These are phyloP conservation scores for Micromussa lordhowensis DNA, from an alignment of 92 coral and sea anemone species.

Conservation along the genomic window DNA sequence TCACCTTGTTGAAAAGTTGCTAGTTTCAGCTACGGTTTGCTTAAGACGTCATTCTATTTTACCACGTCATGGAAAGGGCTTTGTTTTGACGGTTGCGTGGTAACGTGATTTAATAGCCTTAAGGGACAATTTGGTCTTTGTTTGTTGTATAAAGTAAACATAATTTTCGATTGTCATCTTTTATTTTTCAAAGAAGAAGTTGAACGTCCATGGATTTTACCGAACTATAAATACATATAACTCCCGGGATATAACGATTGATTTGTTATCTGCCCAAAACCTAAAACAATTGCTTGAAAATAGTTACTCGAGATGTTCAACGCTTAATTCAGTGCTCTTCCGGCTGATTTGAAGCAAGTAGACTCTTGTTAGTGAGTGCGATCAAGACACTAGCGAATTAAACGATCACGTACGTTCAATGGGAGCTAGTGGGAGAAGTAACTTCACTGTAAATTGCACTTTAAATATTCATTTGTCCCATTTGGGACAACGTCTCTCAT, in stretches of 20 bases:
- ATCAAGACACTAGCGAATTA: background rate
- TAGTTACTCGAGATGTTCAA: background rate
- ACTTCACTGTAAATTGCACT: background rate
- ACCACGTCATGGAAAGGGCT: background rate
- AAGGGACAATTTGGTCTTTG: background rate
- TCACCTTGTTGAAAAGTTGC: background rate
- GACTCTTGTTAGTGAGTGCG: background rate
- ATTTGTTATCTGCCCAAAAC: background rate
- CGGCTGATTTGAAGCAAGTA: background rate
- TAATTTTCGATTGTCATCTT: background rate
- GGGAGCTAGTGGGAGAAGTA: background rate
- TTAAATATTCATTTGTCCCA: background rate
- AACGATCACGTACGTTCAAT: background rate
- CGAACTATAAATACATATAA: background rate
- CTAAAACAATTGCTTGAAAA: background rate
- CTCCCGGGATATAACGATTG: background rate
- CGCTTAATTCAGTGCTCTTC: background rate
- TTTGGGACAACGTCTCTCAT: too few species aligned
- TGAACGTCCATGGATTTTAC: background rate
- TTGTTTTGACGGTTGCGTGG: constrained; percentile 7
- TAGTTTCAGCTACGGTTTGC: background rate
- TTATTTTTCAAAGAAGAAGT: background rate
- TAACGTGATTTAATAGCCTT: background rate
- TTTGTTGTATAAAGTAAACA: background rate
- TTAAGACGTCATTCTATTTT: background rate